These are phyloP conservation scores for Hirtodrosophila cameraria DNA, from an alignment of 2,888 invertebrate species.

Conservation along the genomic window DNA sequence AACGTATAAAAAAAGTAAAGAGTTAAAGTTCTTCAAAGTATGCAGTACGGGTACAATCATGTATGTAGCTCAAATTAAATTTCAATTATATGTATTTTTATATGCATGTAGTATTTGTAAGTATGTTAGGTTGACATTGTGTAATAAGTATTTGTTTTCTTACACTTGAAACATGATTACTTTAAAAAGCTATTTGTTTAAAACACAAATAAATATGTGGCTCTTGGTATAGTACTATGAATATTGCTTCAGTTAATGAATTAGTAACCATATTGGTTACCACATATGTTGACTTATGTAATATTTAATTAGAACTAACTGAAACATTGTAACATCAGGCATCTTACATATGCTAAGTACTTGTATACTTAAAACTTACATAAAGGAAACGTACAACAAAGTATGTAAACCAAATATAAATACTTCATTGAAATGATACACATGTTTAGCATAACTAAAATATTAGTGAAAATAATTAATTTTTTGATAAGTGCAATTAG, in stretches of 20 bases:
- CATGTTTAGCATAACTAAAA: background rate
- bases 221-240: background rate
- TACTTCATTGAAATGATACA: background rate
- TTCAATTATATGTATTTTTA: background rate
- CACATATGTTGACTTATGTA: background rate
- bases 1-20: conserved; percentile 11
- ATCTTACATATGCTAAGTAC: conserved; percentile 37
- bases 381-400: conserved; percentile 9
- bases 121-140: conserved; percentile 1
- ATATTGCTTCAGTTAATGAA: conserved; percentile 28
- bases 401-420: background rate
- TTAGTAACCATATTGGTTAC: conserved; percentile 4
- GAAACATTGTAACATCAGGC: conserved; percentile 31
- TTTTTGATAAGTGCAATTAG: background rate
- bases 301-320: conserved; percentile 16
- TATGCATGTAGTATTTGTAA: background rate
- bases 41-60: background rate
- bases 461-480: background rate
- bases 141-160: background rate
- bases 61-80: background rate
- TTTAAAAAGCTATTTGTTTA: conserved; percentile 7
- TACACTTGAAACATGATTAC: conserved; percentile 7
- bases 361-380: conserved; percentile 1
- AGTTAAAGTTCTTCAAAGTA: conserved; percentile 11
- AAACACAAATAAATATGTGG: background rate